Evolutionary conservation across 2,888 invertebrate genomes (phyloP).

Genomic region (Sialis fuliginosa): DNA sequence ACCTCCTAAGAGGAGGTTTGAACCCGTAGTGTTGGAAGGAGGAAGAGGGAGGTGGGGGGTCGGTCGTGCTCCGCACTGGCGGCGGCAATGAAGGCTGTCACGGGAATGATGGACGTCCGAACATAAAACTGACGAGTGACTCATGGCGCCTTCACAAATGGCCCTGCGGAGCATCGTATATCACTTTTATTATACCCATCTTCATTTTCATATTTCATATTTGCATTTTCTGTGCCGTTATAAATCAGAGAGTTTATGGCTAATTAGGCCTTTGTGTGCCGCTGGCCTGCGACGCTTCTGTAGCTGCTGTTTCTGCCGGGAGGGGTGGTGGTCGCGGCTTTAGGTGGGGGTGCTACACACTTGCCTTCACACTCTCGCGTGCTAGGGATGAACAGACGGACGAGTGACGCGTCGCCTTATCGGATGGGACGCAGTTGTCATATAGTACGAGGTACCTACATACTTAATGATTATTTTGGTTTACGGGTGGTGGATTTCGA

Average conservation of each 20-base stretch:
- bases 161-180: slow-evolving; percentile 61
- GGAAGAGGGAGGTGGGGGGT: slow-evolving; percentile 8
- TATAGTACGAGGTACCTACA: too few relatives aligned
- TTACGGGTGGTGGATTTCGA: too few relatives aligned
- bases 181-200: slow-evolving; percentile 60
- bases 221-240: slow-evolving; percentile 40
- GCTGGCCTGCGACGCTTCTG: neutral
- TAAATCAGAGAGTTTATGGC: slow-evolving; percentile 46
- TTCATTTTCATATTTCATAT: slow-evolving; percentile 41
- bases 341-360: too few relatives aligned
- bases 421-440: too few relatives aligned
- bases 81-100: slow-evolving; percentile 42
- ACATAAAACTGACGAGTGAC: slow-evolving; percentile 59
- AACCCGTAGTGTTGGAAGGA: too few relatives aligned
- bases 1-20: too few relatives aligned
- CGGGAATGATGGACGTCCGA: slow-evolving; percentile 49
- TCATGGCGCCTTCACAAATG: slow-evolving; percentile 50
- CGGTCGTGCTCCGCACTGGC: slow-evolving; percentile 4
- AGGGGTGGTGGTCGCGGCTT: too few relatives aligned
- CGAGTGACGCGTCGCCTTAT: too few relatives aligned
- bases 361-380: too few relatives aligned
- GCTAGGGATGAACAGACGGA: too few relatives aligned
- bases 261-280: slow-evolving; percentile 33
- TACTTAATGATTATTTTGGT: too few relatives aligned
- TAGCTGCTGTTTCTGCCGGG: too few relatives aligned